These are phyloP conservation scores for Leptinotarsa undecemlineata DNA, from an alignment of 1,140 invertebrate species.

Conservation along the genomic window DNA sequence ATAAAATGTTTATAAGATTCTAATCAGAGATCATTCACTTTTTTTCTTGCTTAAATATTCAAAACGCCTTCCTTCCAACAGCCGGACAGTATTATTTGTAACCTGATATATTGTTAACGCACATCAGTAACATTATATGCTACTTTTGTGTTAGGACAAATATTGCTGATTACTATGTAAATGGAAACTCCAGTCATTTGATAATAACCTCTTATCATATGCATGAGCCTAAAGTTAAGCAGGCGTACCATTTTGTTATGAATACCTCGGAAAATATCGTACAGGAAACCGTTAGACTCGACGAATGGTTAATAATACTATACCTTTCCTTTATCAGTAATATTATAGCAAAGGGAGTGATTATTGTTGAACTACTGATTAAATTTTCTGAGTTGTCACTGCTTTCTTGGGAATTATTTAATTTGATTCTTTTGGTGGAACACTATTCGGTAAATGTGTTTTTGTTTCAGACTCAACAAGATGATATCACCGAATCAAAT, in stretches of 20 bases:
- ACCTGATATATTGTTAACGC: conserved; percentile 1
- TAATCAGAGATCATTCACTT: no score
- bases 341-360: neutral
- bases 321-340: conserved; percentile 5
- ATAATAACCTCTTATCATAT: conserved; percentile 26
- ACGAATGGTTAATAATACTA: neutral
- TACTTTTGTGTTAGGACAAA: neutral
- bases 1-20: no score
- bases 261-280: conserved; percentile 3
- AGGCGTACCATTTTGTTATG: conserved; percentile 18
- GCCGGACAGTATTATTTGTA: neutral
- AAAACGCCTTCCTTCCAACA: no score
- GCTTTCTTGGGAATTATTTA: no score
- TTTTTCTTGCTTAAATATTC: no score
- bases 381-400: no score
- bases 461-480: conserved; percentile 6
- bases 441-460: neutral
- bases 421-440: no score
- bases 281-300: conserved; percentile 4
- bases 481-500: conserved; percentile 7
- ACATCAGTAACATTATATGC: conserved; percentile 19
- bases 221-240: conserved; percentile 15
- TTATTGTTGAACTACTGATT: neutral
- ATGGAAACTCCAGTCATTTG: conserved; percentile 21
- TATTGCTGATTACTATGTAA: conserved; percentile 24